phyloP scores from a whole-genome alignment of 2,113 vertebrate species.

The Oryzias woworae region DNA sequence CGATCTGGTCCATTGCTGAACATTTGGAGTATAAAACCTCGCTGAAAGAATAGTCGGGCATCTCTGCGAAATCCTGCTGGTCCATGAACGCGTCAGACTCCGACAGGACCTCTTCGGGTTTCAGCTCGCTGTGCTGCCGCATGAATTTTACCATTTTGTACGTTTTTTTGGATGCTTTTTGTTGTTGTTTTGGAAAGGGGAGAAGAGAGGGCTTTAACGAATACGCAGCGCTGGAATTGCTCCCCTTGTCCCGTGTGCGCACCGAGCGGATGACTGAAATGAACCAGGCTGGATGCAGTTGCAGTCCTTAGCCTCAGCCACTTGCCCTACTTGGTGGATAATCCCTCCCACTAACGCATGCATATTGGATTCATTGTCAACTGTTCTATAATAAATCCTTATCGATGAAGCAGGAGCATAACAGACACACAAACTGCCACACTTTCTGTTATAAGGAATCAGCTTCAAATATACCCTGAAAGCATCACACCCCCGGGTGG shows the following conservation, averaged over 20 bases:
- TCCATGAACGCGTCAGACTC: constrained; percentile 76
- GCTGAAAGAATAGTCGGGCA: constrained; percentile 85
- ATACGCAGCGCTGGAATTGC: constrained; percentile 37
- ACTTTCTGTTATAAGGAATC: constrained; percentile 3
- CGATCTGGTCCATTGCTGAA: constrained; percentile 86
- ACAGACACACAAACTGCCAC: constrained; percentile 21
- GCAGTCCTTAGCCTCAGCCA: constrained; percentile 73
- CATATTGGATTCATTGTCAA: constrained; percentile 74
- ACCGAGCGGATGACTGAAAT: constrained; percentile 65
- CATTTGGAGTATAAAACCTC: constrained; percentile 83
- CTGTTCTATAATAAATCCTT: constrained; percentile 65
- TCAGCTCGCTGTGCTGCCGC: constrained; percentile 80
- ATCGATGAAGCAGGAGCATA: constrained; percentile 52
- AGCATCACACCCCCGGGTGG: no score
- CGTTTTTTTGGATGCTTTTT: constrained; percentile 6
- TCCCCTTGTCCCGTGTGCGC: constrained; percentile 60
- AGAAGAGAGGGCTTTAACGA: constrained; percentile 22
- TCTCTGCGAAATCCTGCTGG: constrained; percentile 74
- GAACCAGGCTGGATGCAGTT: constrained; percentile 69
- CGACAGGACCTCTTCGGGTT: constrained; percentile 76
- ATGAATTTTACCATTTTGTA: constrained; percentile 82
- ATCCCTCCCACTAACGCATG: constrained; percentile 79
- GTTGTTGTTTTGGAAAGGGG: neutral
- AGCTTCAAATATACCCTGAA: neutral
- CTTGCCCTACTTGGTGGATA: constrained; percentile 79